Conservation (phyloP, 2,797 vertebrate species). For the Mionectes olivaceus region DNA sequence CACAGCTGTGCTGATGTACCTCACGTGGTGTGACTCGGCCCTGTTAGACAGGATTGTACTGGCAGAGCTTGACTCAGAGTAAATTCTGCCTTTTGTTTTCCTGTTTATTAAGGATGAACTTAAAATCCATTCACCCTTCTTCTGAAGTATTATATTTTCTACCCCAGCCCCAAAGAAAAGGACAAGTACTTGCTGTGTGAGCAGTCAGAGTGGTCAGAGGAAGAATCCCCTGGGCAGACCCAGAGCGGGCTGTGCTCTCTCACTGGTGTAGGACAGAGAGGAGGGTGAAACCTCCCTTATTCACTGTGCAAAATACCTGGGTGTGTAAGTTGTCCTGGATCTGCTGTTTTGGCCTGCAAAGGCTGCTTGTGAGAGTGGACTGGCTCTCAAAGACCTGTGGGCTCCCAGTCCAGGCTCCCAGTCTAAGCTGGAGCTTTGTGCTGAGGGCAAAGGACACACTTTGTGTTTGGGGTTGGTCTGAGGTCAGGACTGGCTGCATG, state of each 20-base stretch:
- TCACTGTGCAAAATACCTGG: not conserved
- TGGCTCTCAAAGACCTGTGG: not conserved
- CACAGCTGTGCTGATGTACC: not conserved
- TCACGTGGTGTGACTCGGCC: not conserved
- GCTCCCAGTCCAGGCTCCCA: not conserved
- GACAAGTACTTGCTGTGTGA: not conserved
- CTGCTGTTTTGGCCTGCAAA: not conserved
- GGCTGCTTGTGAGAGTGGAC: not conserved
- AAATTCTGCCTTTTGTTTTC: not conserved
- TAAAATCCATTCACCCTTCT: not conserved
- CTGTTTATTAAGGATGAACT: not conserved
- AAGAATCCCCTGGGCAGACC: not conserved
- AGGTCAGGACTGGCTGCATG: fast-evolving
- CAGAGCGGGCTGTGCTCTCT: not conserved
- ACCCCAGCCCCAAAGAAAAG: not conserved
- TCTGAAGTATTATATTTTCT: not conserved
- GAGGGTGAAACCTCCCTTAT: not conserved
- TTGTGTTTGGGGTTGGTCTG: not conserved
- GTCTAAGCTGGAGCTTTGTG: not conserved
- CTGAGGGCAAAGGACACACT: not conserved
- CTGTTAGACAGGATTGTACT: not conserved
- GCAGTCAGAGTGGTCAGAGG: not conserved
- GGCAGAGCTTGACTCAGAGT: not conserved
- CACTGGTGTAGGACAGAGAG: not conserved
- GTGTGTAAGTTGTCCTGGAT: not conserved